These are phyloP conservation scores for Nemurella pictetii DNA, from an alignment of 2,888 invertebrate genomes.

Conservation along the genomic window DNA sequence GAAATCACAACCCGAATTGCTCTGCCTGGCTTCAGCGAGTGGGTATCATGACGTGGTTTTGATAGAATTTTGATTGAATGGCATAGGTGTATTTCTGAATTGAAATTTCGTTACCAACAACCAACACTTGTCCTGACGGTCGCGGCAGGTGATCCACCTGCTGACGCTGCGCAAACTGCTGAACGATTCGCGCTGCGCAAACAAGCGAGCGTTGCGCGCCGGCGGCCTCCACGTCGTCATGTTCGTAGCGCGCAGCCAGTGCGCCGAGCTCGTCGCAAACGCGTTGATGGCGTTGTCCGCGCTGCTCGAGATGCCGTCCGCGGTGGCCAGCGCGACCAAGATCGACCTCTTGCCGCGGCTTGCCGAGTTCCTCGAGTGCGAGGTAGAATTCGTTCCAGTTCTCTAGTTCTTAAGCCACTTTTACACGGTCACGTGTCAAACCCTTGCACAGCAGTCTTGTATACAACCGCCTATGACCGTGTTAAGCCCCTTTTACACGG, in stretches of 20 bases:
- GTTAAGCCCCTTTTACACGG: too few relatives aligned
- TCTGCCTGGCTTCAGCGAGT: too few relatives aligned
- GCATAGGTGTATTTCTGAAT: too few relatives aligned
- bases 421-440: too few relatives aligned
- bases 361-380: constrained; percentile 48
- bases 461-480: too few relatives aligned
- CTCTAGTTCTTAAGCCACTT: too few relatives aligned
- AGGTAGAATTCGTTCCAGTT: too few relatives aligned
- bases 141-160: constrained; percentile 46
- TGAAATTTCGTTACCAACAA: neutral
- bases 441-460: too few relatives aligned
- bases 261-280: constrained; percentile 46
- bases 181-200: constrained; percentile 48
- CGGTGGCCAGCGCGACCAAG: constrained; percentile 50
- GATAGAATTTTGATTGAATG: too few relatives aligned
- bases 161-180: constrained; percentile 50
- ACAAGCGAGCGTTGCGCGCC: constrained; percentile 50
- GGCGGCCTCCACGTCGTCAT: constrained; percentile 50
- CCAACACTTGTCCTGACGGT: neutral
- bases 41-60: too few relatives aligned
- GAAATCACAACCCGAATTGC: too few relatives aligned
- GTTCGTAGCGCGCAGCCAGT: constrained; percentile 46
- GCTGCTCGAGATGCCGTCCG: constrained; percentile 49
- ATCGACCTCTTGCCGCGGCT: constrained; percentile 48
- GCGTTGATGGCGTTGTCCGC: constrained; percentile 49